phyloP scores from a whole-genome alignment of 2,797 vertebrate species.

The Gambusia yucatana region DNA sequence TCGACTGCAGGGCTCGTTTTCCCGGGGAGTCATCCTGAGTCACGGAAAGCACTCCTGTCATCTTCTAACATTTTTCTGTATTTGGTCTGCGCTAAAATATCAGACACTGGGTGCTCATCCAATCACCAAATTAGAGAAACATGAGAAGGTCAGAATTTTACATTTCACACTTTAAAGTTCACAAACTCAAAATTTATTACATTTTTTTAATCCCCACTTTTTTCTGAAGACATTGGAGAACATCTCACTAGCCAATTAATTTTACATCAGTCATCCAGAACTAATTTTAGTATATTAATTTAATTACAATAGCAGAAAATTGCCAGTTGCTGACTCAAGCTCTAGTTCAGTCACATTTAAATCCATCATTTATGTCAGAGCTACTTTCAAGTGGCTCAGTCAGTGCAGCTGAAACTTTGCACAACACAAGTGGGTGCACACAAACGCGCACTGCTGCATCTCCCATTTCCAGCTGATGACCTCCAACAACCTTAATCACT shows the following conservation, averaged over 20 bases:
- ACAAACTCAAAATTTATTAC: conserved; percentile 8
- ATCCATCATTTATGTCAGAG: conserved; percentile 16
- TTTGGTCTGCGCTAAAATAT: conserved; percentile 41
- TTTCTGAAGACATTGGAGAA: conserved; percentile 21
- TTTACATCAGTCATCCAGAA: conserved; percentile 25
- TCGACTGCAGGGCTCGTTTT: conserved; percentile 62
- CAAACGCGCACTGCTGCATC: not conserved
- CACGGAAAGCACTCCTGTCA: conserved; percentile 41
- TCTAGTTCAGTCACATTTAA: conserved; percentile 15
- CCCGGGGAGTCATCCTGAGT: conserved; percentile 68
- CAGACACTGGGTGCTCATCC: conserved; percentile 12
- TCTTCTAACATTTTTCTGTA: conserved; percentile 15
- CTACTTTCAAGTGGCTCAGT: conserved; percentile 4
- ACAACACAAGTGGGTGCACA: not conserved
- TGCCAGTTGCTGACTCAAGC: conserved; percentile 26
- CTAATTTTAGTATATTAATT: conserved; percentile 27
- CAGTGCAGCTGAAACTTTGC: not conserved
- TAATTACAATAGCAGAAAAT: conserved; percentile 47
- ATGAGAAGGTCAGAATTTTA: conserved; percentile 25
- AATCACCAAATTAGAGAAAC: conserved; percentile 5
- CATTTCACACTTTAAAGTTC: conserved; percentile 4
- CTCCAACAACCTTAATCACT: conserved; percentile 47
- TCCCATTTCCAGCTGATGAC: conserved; percentile 30
- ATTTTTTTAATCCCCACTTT: conserved; percentile 30
- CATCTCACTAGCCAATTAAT: conserved; percentile 34